Percentiles rank a stretch among this genome's conserved stretches.
These are phyloP conservation scores for Melangyna quadrimaculata DNA, from an alignment of 2,888 invertebrate species.

Conservation along the genomic window DNA sequence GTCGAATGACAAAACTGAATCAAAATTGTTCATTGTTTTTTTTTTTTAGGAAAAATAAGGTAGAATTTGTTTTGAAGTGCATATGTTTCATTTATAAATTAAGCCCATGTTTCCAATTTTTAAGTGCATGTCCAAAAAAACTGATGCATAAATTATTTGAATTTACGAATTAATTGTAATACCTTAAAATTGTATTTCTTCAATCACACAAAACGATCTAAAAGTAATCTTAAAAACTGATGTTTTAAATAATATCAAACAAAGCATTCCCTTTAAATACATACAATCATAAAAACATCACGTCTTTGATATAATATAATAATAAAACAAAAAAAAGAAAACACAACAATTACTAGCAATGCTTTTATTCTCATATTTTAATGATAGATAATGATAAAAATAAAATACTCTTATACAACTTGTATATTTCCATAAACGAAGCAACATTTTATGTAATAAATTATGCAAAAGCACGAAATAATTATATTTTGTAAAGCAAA, in stretches of 20 bases:
- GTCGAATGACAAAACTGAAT: too few species aligned
- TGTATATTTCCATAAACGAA: slow-evolving; percentile 43
- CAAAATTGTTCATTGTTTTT: too few species aligned
- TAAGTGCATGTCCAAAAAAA: too few species aligned
- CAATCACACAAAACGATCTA: neutral
- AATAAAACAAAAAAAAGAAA: neutral
- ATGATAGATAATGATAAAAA: neutral
- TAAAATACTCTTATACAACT: neutral
- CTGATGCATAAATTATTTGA: too few species aligned
- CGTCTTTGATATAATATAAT: neutral
- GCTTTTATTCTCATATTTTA: neutral
- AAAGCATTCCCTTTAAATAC: neutral
- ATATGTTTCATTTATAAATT: too few species aligned
- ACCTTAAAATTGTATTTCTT: too few species aligned
- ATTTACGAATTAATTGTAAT: too few species aligned
- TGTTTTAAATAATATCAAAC: neutral
- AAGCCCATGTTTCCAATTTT: too few species aligned
- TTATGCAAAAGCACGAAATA: slow-evolving; percentile 16
- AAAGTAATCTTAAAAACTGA: neutral
- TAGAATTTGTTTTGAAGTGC: too few species aligned
- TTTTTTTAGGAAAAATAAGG: too few species aligned
- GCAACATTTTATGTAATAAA: slow-evolving; percentile 32
- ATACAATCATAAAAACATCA: neutral
- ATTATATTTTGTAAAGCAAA: slow-evolving; percentile 55
- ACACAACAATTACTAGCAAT: neutral